Base-by-base conservation (phyloP, 2,113 vertebrate species). In the Callipepla squamata region DNA sequence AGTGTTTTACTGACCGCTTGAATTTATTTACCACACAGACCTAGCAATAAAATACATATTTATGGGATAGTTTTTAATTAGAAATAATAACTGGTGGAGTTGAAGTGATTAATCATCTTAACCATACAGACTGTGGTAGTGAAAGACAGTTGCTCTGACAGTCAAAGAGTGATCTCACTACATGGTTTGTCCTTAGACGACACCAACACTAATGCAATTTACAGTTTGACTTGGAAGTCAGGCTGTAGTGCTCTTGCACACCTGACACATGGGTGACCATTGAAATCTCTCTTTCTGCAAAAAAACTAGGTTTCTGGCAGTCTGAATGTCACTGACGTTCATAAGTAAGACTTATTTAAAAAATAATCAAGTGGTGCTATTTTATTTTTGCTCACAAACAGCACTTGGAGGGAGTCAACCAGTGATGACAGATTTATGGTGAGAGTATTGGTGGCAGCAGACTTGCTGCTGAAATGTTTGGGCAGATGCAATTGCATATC, bases 31-130 rank as follows among this genome's bases (percentile, higher is more conserved):
- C 98, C 95, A 85, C 93, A 93, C 61, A 96, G 80, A 97, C 82
- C 84, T 88, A 80, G 97, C 63, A 96, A 98, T 98, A 98, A 98
- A 96, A 91, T 90, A 78, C 88, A 80, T 98, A 98, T 98, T 98
- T 99, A 98, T 98, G 96, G 94, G 97, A 87, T 97, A 97, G 89
- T 97, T 98, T 99, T 99, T 98, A 99, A 98, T 99, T 99, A 98
- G 98, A 98, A 99, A 98, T 98, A 98, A 98, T 98, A 97, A 97
- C 97, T 98, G 98, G 85, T 97, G 97, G 96, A 97, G 96, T 92
- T 97, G 91, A 96, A 97, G 95, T 98, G 97, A 98, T 98, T 96
- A 98, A 98, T 98, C 95, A 96, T 98, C 97, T 97, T 98, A 97
- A 98, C 97, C 95, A 96, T 98, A 97, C 96, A 98, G 97, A 97